Evolutionary conservation across 2,797 vertebrate genomes (phyloP).

Genomic region (Aselliscus stoliczkanus): DNA sequence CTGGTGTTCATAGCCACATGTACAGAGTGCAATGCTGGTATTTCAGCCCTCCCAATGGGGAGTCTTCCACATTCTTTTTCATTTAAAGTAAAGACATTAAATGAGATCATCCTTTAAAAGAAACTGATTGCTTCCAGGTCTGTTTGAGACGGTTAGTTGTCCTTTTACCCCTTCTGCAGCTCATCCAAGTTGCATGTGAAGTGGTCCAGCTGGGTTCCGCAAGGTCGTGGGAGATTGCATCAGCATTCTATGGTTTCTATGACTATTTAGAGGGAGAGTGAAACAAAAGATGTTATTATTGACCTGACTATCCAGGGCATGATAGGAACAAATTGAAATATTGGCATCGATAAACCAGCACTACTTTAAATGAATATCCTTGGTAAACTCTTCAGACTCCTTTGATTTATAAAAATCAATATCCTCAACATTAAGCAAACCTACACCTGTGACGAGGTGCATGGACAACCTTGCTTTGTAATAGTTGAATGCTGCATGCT

Average conservation of each 20-base stretch:
- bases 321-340: slow-evolving; percentile 42
- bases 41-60: fast-evolving
- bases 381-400: not conserved
- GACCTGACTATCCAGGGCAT: not conserved
- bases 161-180: not conserved
- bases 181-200: not conserved
- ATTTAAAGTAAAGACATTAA: slow-evolving; percentile 43
- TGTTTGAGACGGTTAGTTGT: not conserved
- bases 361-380: slow-evolving; percentile 5
- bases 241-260: not conserved
- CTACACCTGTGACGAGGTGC: not conserved
- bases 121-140: not conserved
- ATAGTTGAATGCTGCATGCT: not conserved
- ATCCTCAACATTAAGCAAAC: not conserved
- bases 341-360: slow-evolving; percentile 3
- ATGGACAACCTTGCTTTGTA: not conserved
- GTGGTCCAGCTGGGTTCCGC: not conserved
- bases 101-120: not conserved
- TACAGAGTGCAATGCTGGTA: fast-evolving
- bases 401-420: slow-evolving; percentile 20
- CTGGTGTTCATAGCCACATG: fast-evolving
- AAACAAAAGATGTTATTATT: not conserved
- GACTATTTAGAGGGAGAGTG: not conserved
- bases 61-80: not conserved
- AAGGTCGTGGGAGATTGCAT: not conserved